Evolutionary conservation across 2,797 vertebrate species (phyloP).

Genomic region (Linurgus olivaceus): DNA sequence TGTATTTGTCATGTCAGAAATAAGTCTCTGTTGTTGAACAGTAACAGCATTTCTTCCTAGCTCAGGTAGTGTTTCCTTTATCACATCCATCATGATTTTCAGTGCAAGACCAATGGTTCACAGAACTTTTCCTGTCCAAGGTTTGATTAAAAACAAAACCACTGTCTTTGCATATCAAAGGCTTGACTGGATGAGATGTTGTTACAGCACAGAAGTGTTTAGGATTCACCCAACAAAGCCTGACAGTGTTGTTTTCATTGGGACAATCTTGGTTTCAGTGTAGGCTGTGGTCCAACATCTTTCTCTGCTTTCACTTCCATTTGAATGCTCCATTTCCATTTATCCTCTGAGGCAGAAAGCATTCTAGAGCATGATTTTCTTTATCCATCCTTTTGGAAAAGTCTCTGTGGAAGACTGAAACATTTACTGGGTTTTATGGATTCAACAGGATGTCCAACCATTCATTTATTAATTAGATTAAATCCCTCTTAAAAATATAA

Average conservation of each 20-base stretch:
- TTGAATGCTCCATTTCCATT: not conserved
- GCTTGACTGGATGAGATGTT: not conserved
- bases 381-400: not conserved
- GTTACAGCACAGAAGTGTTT: not conserved
- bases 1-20: not conserved
- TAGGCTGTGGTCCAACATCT: not conserved
- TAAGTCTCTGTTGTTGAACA: not conserved
- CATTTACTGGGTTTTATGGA: not conserved
- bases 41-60: not conserved
- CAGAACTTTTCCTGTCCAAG: not conserved
- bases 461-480: not conserved
- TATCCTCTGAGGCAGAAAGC: not conserved
- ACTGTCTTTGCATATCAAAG: not conserved
- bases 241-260: not conserved
- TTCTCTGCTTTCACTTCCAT: not conserved
- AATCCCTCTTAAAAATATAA: not conserved
- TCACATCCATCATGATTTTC: not conserved
- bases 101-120: not conserved
- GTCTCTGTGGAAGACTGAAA: not conserved
- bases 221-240: not conserved
- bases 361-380: not conserved
- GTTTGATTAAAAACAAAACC: not conserved
- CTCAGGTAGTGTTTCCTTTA: not conserved
- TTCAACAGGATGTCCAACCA: not conserved
- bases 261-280: not conserved